These are phyloP conservation scores for Diaperis boleti DNA, from an alignment of 2,888 invertebrate species.

Conservation along the genomic window DNA sequence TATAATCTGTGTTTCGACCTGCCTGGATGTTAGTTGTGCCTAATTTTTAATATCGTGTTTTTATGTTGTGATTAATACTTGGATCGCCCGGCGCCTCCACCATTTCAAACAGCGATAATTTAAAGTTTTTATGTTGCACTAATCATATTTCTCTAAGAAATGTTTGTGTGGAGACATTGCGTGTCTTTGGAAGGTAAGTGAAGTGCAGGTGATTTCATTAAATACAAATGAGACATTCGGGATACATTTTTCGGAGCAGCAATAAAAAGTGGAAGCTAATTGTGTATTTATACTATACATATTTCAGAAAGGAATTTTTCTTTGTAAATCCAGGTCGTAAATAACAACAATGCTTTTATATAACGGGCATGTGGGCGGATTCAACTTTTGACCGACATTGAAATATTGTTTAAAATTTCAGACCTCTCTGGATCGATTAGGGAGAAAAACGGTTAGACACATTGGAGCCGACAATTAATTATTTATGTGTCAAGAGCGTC, in stretches of 20 bases:
- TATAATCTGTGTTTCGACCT: neutral
- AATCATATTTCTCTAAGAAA: conserved; percentile 37
- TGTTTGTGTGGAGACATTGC: conserved; percentile 64
- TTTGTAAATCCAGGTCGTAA: neutral
- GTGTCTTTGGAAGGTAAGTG: conserved; percentile 62
- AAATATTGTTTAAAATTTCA: conserved; percentile 21
- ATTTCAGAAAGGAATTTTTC: conserved; percentile 13
- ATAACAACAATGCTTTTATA: neutral
- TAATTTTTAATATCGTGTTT: neutral
- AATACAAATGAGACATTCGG: conserved; percentile 13
- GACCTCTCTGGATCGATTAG: conserved; percentile 10
- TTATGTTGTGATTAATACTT: neutral
- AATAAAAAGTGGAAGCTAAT: conserved; percentile 36
- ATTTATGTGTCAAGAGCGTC: conserved; percentile 1
- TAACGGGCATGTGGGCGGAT: neutral
- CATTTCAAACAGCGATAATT: conserved; percentile 18
- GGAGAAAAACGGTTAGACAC: conserved; percentile 13
- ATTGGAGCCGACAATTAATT: conserved; percentile 22
- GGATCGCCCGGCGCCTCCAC: conserved; percentile 39
- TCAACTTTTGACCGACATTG: conserved; percentile 8
- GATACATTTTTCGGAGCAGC: conserved; percentile 9
- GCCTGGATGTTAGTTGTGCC: neutral
- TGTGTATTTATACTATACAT: conserved; percentile 26
- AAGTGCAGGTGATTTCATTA: conserved; percentile 26
- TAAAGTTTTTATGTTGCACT: neutral